Evolutionary conservation across 2,113 vertebrate genomes (phyloP), one percentile per base, ranked within the genome.

Genomic region (Sminthopsis crassicaudata): DNA sequence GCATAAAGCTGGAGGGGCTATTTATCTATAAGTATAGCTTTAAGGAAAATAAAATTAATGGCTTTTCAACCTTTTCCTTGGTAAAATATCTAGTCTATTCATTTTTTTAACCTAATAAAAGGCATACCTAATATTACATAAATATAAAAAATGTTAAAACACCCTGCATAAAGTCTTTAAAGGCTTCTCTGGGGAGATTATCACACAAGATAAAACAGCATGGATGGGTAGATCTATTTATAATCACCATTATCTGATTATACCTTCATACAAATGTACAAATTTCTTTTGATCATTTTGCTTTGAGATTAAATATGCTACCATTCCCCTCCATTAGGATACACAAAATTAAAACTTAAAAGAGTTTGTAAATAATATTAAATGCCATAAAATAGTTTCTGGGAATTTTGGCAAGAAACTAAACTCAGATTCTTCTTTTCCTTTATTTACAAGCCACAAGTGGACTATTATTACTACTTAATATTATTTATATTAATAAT

Each of bases 361-460:
- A 51, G 48, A 54, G 22, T 54, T 54, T 54, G 0, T 25, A 26
- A 55, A 55, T 55, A 55, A 25, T 26, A 25, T 55, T 8, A 55
- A 55, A 55, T 55, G 3, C 6, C 24, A 22, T 54, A 54, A 24
- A 54, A 54, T 5, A 22, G 19, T 23, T 54, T 54, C 53, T 54
- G 53, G 19, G 53, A 3, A 91, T 11, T 76, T 94, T 22, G 53
- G 25, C 84, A 25, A 94, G 10, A 2, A 89, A 92, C 48, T 42
- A 8, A 94, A 92, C 23, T n/a, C 1, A 57, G 2, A 7, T n/a
- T 88, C 36, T 91, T 24, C n/a, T 50, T 93, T 92, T 90, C 46
- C 53, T 91, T 54, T 76, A n/a, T n/a, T 92, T 90, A 76, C 89
- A 84, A 92, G 91, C 25, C 19, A 27, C 9, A 91, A 96, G 91